Percentiles rank a stretch among this genome's conserved stretches.
Evolutionary conservation across 2,113 vertebrate species (phyloP).

Genomic region (Diglossa brunneiventris): DNA sequence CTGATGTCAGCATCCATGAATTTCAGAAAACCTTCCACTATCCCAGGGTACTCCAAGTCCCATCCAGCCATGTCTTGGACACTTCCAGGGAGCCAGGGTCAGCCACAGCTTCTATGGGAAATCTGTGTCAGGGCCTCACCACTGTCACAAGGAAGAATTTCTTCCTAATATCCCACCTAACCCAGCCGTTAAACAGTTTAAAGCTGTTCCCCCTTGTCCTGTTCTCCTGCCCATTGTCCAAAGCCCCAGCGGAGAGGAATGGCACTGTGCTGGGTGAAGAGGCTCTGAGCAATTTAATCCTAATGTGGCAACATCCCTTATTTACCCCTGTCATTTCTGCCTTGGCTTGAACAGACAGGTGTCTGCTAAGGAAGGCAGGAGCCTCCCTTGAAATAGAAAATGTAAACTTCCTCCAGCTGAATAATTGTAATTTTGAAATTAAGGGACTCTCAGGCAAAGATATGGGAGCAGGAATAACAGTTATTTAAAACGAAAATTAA

Average conservation of each 20-base stretch:
- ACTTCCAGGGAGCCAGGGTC: not conserved
- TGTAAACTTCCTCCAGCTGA: not conserved
- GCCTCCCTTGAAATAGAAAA: not conserved
- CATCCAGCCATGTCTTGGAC: rapidly evolving
- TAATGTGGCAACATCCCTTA: rapidly evolving
- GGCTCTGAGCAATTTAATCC: not conserved
- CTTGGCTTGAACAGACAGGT: not conserved
- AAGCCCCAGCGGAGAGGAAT: not conserved
- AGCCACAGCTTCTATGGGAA: not conserved
- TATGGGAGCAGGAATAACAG: not conserved
- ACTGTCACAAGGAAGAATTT: not conserved
- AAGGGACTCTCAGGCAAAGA: not conserved
- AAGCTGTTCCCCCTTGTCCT: not conserved
- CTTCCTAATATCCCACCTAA: not conserved
- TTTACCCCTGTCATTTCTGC: not conserved
- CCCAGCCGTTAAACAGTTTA: too few relatives aligned
- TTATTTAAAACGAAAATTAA: not conserved
- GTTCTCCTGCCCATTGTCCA: not conserved
- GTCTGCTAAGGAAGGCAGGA: not conserved
- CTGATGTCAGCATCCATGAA: not conserved
- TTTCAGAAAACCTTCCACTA: not conserved
- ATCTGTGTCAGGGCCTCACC: not conserved
- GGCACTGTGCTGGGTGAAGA: not conserved
- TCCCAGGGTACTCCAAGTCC: not conserved
- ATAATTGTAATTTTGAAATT: not conserved